These are phyloP conservation scores for Mactromeris polynyma DNA, from an alignment of 2,888 invertebrate species.

Conservation along the genomic window DNA sequence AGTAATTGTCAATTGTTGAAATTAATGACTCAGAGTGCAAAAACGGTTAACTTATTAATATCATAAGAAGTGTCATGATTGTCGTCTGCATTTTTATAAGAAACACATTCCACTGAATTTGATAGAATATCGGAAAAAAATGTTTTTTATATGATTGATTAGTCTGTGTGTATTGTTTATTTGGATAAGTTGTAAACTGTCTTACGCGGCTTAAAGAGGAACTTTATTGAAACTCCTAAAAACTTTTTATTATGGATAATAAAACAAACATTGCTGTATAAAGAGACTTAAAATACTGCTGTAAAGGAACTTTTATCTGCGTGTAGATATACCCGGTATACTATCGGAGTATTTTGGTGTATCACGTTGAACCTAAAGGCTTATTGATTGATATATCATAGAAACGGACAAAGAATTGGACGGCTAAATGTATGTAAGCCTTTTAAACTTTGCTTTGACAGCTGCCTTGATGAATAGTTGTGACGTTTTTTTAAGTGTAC, in stretches of 20 bases:
- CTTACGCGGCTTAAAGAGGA: background rate
- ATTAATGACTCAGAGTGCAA: background rate
- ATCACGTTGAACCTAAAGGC: background rate
- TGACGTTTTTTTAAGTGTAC: background rate
- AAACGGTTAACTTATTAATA: background rate
- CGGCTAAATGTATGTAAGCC: background rate
- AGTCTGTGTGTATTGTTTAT: background rate
- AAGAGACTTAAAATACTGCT: background rate
- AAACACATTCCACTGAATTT: background rate
- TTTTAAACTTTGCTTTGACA: slow-evolving; percentile 8
- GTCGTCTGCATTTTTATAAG: background rate
- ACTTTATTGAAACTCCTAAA: background rate
- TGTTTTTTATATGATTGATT: background rate
- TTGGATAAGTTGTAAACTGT: background rate
- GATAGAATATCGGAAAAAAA: background rate
- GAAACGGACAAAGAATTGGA: slow-evolving; percentile 6
- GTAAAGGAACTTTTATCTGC: background rate
- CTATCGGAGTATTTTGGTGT: background rate
- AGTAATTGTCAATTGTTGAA: background rate
- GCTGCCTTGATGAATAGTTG: background rate
- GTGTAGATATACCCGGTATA: background rate
- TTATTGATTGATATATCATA: slow-evolving; percentile 17
- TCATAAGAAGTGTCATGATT: slow-evolving; percentile 5
- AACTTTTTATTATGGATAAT: background rate
- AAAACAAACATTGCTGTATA: slow-evolving; percentile 6